A percentile compares a stretch with the other conserved stretches of the same genome.
Evolutionary conservation across 1,140 invertebrate species (phyloP).

Genomic region (Apis florea): DNA sequence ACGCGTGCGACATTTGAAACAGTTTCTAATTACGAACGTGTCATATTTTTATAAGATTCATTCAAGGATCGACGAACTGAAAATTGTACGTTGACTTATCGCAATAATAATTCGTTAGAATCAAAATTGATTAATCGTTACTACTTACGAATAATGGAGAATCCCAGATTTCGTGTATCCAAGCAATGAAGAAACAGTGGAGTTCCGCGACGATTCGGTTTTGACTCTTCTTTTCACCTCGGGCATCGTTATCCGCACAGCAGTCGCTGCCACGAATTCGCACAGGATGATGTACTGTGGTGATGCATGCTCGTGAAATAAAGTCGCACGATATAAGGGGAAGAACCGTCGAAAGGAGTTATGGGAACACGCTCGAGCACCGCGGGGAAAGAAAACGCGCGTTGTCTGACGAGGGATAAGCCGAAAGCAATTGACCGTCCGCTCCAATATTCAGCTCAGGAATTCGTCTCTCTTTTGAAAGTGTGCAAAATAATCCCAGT

Average conservation of each 20-base stretch:
- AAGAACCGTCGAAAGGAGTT: slow-evolving; percentile 51
- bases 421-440: slow-evolving; percentile 53
- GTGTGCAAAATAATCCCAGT: background rate
- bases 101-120: too few species aligned
- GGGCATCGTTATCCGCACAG: slow-evolving; percentile 59
- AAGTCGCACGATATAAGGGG: slow-evolving; percentile 60
- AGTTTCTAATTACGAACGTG: background rate
- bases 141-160: background rate
- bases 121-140: background rate
- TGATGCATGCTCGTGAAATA: slow-evolving; percentile 57
- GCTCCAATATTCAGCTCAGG: slow-evolving; percentile 27
- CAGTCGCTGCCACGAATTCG: slow-evolving; percentile 18
- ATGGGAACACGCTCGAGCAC: slow-evolving; percentile 25
- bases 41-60: too few species aligned
- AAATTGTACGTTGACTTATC: too few species aligned
- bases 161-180: slow-evolving; percentile 27
- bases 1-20: background rate
- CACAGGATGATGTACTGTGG: slow-evolving; percentile 55
- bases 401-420: slow-evolving; percentile 37
- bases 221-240: slow-evolving; percentile 59
- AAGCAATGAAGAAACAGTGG: slow-evolving; percentile 28
- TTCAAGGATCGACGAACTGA: too few species aligned
- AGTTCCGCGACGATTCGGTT: slow-evolving; percentile 16
- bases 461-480: background rate
- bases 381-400: slow-evolving; percentile 35